A percentile compares a stretch with the other conserved stretches of the same genome.
Evolutionary conservation across 1,140 invertebrate genomes (phyloP).

Genomic region (Drosophila miranda): DNA sequence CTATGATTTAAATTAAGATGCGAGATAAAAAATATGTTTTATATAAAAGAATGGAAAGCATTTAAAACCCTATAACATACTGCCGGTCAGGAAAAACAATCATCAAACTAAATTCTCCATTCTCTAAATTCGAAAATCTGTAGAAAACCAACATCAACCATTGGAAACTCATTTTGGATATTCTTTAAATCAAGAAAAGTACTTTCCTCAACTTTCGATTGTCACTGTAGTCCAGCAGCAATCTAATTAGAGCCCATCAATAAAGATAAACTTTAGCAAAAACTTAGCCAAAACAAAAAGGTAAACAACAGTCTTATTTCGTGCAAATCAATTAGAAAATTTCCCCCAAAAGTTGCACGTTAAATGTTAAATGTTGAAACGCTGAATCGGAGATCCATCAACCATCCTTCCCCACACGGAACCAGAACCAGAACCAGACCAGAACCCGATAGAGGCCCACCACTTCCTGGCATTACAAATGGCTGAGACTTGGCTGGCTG

Average conservation of each 20-base stretch:
- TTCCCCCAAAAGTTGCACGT: conserved; percentile 34
- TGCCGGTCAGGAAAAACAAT: too few species aligned
- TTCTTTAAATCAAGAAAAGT: too few species aligned
- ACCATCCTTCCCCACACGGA: background rate
- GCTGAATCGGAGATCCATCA: conserved; percentile 29
- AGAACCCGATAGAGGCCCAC: conserved; percentile 13
- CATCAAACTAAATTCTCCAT: too few species aligned
- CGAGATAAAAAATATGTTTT: too few species aligned
- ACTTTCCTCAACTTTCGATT: background rate
- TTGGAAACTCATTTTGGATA: too few species aligned
- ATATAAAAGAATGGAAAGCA: too few species aligned
- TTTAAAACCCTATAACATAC: too few species aligned
- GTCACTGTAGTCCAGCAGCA: conserved; percentile 12
- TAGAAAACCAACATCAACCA: too few species aligned
- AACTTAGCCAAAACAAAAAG: conserved; percentile 26
- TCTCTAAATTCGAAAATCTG: too few species aligned
- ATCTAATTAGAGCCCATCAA: conserved; percentile 32
- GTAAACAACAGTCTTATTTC: conserved; percentile 31
- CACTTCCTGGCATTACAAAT: conserved; percentile 56
- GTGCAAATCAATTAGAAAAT: conserved; percentile 69
- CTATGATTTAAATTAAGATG: too few species aligned
- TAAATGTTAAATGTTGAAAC: conserved; percentile 55
- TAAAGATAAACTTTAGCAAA: conserved; percentile 20
- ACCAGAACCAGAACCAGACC: too few species aligned
- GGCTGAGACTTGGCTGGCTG: conserved; percentile 68